A percentile compares a stretch with the other conserved stretches of the same genome.
Conservation (phyloP, 2,797 vertebrate species). For the Lagorchestes hirsutus region DNA sequence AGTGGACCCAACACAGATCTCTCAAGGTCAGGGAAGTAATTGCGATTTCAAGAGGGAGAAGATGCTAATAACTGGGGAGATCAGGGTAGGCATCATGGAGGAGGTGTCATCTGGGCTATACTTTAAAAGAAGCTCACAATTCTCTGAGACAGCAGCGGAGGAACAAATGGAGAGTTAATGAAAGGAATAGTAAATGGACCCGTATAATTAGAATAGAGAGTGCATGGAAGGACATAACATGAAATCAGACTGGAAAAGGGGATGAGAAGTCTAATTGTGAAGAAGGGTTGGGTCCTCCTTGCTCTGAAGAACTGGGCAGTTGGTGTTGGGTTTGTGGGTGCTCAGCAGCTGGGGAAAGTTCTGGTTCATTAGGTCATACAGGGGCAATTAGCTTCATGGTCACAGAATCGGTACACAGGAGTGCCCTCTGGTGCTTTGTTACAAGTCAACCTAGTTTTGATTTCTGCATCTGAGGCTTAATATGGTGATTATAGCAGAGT, state of each 20-base stretch:
- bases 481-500: neutral
- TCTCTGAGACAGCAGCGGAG: neutral
- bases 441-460: neutral
- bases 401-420: neutral
- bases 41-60: neutral
- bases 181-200: neutral
- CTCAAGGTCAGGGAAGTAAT: neutral
- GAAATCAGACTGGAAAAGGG: neutral
- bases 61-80: neutral
- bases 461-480: neutral
- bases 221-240: neutral
- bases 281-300: neutral
- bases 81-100: neutral
- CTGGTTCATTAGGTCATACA: neutral
- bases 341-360: too few species aligned
- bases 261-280: neutral
- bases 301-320: neutral
- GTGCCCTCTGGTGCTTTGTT: constrained; percentile 2
- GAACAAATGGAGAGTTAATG: neutral
- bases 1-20: neutral
- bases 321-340: neutral
- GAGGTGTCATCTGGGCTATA: neutral
- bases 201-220: neutral
- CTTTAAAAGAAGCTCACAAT: neutral
- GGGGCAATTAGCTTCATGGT: neutral